Evolutionary conservation across 1,140 invertebrate species (phyloP), one percentile per base, ranked within the genome.

Genomic region (Ephestia elutella): DNA sequence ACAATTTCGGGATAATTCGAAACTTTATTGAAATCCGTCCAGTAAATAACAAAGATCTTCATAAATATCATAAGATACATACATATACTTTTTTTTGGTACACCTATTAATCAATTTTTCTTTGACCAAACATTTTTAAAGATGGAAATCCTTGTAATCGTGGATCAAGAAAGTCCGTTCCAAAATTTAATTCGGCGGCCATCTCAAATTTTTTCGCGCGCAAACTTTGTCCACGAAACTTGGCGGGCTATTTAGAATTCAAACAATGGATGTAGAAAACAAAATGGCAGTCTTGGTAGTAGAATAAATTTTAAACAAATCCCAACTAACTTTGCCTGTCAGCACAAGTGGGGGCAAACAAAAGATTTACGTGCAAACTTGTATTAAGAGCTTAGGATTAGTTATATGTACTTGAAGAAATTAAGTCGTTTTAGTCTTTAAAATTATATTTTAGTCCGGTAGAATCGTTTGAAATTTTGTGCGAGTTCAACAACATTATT

Each of bases 301-400:
- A 73, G 76, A 80, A 80, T 80, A 83, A 77, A 80, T 83, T 81
- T 71, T 73, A 80, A 80, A 75, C 71, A 83, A 83, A 81, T 78
- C 71, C 66, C 58, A 76, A 77, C 65, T 56, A 75, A 75, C 73
- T 79, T 72, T 21, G 54, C 18, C 72, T 71, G 75, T 81, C 71
- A 70, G 60, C 70, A 62, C 68, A 73, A 66, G 73, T 71, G 68
- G 59, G 69, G 71, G 57, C 68, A 66, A 70, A 76, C 75, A 77
- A 74, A 74, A 80, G 76, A 79, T 73, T 76, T 71, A 75, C 69
- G 70, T 68, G 56, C 51, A 65, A 76, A 75, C 66, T 77, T 77
- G 65, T 63, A 61, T 44, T 61, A 60, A 64, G 50, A 65, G 66
- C 68, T 71, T 70, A 73, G 71, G 68, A 70, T 70, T 70, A 73